Evolutionary conservation across 2,888 invertebrate genomes (phyloP), one percentile per base, ranked within the genome.

Genomic region (Heliconius hortense): DNA sequence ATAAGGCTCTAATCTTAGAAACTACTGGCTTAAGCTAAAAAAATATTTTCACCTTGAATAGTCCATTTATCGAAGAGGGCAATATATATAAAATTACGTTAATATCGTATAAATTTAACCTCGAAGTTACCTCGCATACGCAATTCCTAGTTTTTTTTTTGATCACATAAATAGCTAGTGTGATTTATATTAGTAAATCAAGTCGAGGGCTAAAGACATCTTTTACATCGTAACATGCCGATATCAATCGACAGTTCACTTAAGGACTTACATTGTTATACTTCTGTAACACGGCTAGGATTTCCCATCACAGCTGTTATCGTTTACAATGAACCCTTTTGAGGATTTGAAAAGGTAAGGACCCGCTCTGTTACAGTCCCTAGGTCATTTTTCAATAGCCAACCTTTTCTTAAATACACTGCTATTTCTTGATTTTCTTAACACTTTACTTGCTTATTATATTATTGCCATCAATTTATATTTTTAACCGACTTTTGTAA

Each of bases 311-410:
- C 28, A 62, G 59, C 68, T 74, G 75, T 70, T 75, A 77, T 77
- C 75, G 77, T 62, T 75, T n/a, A 31, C 73, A 60, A 75, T 69
- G 35, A 74, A 53, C 70, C 48, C 72, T 73, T 66, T 77, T 66
- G 73, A 69, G 62, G 39, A 73, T 75, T 75, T 75, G 66, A 73
- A 77, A 75, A 53, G 77, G 73, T 67, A 75, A 73, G 53, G 73
- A 66, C 73, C 73, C 62, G 70, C 73, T 77, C 70, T 71, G 73
- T 75, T 62, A 75, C 75, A 70, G 53, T 70, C 63, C 39, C 39
- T 28, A 53, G 75, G 35, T 69, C 71, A 59, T 24, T 71, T 66
- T 39, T 71, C 67, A 68, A 71, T 67, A 18, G 66, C 56, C 24
- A 71, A 76, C 73, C 67, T 73, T 77, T 75, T 67, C 75, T 73